Conservation (phyloP, 30 jellyfish, hydroid and myxozoan genomes). For the Pseudorhiza aurosa region DNA sequence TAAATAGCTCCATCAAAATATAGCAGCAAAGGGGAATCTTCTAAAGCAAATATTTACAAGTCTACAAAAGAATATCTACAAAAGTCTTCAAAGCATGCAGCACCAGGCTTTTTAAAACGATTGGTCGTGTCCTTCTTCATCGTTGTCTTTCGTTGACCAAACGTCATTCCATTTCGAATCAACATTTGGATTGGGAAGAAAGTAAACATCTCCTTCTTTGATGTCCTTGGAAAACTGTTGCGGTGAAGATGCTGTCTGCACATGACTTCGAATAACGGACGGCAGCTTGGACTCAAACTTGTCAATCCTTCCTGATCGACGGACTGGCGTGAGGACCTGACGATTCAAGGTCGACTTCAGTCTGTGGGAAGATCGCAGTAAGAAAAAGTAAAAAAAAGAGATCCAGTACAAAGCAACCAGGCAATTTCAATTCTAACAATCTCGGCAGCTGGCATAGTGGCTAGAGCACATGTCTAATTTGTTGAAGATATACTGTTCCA, state of each 20-base stretch:
- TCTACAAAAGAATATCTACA: too few species aligned
- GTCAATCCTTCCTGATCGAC: constrained; percentile 81
- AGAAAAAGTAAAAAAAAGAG: background rate
- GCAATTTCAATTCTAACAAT: too few species aligned
- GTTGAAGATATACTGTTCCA: too few species aligned
- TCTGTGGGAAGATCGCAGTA: constrained; percentile 14
- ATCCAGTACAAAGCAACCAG: background rate
- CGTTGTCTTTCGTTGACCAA: constrained; percentile 35
- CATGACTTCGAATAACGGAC: constrained; percentile 46
- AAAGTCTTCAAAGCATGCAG: too few species aligned
- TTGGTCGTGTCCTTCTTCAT: background rate
- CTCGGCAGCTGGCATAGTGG: too few species aligned
- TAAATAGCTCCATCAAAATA: too few species aligned
- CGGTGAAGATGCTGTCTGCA: constrained; percentile 73
- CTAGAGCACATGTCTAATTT: too few species aligned
- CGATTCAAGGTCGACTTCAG: constrained; percentile 65
- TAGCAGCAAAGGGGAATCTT: too few species aligned
- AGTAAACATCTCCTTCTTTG: constrained; percentile 58
- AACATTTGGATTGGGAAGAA: constrained; percentile 69
- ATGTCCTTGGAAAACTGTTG: constrained; percentile 54
- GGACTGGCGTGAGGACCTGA: constrained; percentile 84
- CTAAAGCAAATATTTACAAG: too few species aligned
- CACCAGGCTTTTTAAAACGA: background rate
- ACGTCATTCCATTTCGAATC: constrained; percentile 59
- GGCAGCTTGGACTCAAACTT: constrained; percentile 63